These are phyloP conservation scores for Bombus consobrinus DNA, from an alignment of 1,140 invertebrate genomes.

Conservation along the genomic window DNA sequence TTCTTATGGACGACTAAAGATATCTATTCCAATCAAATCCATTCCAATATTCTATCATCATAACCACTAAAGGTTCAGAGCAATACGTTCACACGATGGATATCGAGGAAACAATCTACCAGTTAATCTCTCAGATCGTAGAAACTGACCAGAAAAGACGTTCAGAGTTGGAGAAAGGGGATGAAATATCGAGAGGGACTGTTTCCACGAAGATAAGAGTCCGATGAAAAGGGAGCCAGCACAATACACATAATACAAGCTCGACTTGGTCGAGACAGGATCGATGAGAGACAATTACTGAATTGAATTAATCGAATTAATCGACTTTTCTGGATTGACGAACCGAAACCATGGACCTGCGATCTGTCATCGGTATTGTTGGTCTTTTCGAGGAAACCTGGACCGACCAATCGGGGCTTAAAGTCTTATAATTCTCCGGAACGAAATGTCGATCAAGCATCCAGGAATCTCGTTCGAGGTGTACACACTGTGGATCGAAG, in stretches of 20 bases:
- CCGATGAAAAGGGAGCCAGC: neutral
- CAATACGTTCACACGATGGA: neutral
- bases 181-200: neutral
- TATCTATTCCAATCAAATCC: neutral
- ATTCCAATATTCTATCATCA: neutral
- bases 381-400: conserved; percentile 56
- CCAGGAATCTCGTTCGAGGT: neutral
- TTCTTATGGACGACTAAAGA: too few relatives aligned
- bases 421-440: conserved; percentile 30
- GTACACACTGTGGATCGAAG: neutral
- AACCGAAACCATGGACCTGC: conserved; percentile 32
- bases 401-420: conserved; percentile 43
- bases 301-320: conserved; percentile 72
- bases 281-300: conserved; percentile 68
- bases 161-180: neutral
- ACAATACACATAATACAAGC: conserved; percentile 4
- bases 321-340: conserved; percentile 56
- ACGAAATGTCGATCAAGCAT: conserved; percentile 1
- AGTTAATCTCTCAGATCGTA: neutral
- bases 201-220: conserved; percentile 33
- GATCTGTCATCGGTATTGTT: conserved; percentile 58
- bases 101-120: neutral
- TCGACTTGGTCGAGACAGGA: conserved; percentile 26
- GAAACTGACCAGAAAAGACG: neutral
- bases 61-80: neutral